These are phyloP conservation scores for Meloidogyne floridensis DNA, from an alignment of 1,140 invertebrate genomes.

Conservation along the genomic window DNA sequence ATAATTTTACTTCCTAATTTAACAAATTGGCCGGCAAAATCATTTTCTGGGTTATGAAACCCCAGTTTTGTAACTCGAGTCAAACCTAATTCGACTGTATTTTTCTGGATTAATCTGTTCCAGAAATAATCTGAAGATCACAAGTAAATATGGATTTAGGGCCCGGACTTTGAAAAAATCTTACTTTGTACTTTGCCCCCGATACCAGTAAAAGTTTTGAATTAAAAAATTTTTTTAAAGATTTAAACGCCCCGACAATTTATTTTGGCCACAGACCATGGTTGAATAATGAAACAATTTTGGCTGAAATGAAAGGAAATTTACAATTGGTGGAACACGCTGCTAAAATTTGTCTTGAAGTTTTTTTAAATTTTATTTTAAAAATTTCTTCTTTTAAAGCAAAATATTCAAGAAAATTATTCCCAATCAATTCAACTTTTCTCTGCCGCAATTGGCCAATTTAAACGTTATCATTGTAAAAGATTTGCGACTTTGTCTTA, in stretches of 20 bases:
- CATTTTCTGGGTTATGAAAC: no score
- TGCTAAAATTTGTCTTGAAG: constrained; percentile 43
- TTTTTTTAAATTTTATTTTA: not conserved
- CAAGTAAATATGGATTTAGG: no score
- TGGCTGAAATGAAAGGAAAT: constrained; percentile 9
- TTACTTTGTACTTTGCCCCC: no score
- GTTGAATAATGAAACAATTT: constrained; percentile 31
- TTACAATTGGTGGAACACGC: constrained; percentile 44
- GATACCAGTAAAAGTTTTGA: no score
- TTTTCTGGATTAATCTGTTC: no score
- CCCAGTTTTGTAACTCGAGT: no score
- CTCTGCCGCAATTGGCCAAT: constrained; percentile 34
- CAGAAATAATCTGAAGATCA: no score
- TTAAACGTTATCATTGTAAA: constrained; percentile 29
- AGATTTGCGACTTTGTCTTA: constrained; percentile 21
- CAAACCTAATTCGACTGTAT: no score
- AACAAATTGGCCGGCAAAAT: no score
- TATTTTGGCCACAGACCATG: constrained; percentile 47
- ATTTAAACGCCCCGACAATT: constrained; percentile 30
- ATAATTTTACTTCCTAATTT: no score
- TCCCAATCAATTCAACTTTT: constrained; percentile 40
- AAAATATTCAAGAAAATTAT: constrained; percentile 37
- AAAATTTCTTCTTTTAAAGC: constrained; percentile 25
- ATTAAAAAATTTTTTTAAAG: constrained; percentile 7
- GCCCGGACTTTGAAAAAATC: no score